A percentile compares a stretch with the other conserved stretches of the same genome.
phyloP scores from a whole-genome alignment of 2,113 vertebrate species.

The Zosterops hypoxanthus region DNA sequence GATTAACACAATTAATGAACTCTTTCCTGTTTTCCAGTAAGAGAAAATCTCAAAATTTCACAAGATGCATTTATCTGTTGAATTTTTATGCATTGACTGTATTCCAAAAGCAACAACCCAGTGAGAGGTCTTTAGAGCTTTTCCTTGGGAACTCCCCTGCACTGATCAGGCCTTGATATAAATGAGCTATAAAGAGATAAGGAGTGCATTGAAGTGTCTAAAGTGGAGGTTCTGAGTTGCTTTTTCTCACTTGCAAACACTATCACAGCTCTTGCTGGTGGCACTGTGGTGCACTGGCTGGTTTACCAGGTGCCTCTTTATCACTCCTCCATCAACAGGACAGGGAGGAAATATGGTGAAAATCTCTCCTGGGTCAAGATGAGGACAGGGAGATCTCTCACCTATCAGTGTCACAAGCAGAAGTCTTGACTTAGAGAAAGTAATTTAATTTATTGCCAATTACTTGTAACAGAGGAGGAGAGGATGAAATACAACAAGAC shows the following conservation, averaged over 20 bases:
- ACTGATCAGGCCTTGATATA: neutral
- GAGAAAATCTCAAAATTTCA: neutral
- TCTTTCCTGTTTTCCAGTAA: neutral
- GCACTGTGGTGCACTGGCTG: neutral
- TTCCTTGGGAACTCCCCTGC: neutral
- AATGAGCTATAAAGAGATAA: neutral
- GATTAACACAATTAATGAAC: neutral
- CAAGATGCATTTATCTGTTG: neutral
- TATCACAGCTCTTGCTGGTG: neutral
- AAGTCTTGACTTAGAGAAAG: neutral
- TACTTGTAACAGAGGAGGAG: neutral
- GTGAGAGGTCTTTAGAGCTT: neutral
- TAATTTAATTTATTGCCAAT: neutral
- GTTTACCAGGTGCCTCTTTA: neutral
- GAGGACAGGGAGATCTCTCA: neutral
- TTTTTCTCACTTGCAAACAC: neutral
- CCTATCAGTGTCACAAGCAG: neutral
- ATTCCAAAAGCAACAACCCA: neutral
- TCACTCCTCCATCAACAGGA: neutral
- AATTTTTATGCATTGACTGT: neutral
- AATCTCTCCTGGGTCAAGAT: neutral
- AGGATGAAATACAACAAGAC: neutral
- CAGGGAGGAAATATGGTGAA: rapidly evolving
- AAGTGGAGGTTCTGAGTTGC: neutral
- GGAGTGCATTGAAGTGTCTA: too few relatives aligned